phyloP scores from a whole-genome alignment of 2,113 vertebrate genomes.

The Bungarus multicinctus region DNA sequence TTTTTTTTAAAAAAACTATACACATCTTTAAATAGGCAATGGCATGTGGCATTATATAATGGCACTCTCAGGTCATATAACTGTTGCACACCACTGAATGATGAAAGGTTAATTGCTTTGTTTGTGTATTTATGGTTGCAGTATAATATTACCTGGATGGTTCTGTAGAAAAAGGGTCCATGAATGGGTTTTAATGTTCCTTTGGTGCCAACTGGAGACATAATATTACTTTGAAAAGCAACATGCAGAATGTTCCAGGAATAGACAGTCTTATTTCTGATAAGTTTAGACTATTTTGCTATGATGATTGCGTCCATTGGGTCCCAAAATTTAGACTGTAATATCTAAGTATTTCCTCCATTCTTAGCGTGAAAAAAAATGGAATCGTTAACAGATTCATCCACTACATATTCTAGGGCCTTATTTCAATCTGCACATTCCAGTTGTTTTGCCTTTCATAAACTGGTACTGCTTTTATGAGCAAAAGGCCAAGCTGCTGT shows the following conservation, averaged over 20 bases:
- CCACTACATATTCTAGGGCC: not conserved
- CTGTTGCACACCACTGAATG: accelerated
- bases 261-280: not conserved
- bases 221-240: not conserved
- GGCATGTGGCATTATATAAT: not conserved
- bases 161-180: not conserved
- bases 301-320: not conserved
- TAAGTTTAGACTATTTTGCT: not conserved
- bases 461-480: constrained; percentile 47
- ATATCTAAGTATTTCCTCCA: not conserved
- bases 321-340: not conserved
- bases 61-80: not conserved
- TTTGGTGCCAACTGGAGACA: not conserved
- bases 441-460: constrained; percentile 41
- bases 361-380: constrained; percentile 3
- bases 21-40: not conserved
- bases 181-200: constrained; percentile 15
- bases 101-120: not conserved
- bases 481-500: constrained; percentile 43
- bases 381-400: constrained; percentile 14
- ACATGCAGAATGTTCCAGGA: constrained; percentile 13
- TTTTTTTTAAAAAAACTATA: not conserved
- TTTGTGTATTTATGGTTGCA: not conserved
- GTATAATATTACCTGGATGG: accelerated
- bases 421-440: not conserved